Evolutionary conservation across 2,888 invertebrate genomes (phyloP).

Genomic region (Nymphalis urticae): DNA sequence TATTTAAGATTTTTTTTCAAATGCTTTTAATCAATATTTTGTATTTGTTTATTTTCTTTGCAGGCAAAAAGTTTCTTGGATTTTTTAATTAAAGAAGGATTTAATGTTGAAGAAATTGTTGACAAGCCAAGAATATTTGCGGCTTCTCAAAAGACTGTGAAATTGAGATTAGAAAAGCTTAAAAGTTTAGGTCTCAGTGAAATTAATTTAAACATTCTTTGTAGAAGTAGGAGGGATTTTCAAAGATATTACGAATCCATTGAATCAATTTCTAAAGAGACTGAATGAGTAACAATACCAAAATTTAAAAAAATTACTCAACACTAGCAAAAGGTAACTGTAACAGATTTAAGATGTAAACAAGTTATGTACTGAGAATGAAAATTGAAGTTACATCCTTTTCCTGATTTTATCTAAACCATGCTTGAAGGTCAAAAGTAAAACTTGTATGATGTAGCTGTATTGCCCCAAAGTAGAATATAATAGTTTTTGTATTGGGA

Average conservation of each 20-base stretch:
- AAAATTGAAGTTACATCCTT: too few relatives aligned
- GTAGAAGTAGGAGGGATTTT: constrained; percentile 80
- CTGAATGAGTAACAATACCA: constrained; percentile 4
- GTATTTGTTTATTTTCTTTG: constrained; percentile 38
- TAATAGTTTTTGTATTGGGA: too few relatives aligned
- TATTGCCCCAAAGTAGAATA: too few relatives aligned
- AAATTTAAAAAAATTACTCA: neutral
- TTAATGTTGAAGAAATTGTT: constrained; percentile 76
- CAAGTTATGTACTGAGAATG: too few relatives aligned
- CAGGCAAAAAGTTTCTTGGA: constrained; percentile 83
- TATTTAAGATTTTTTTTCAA: too few relatives aligned
- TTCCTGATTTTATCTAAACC: too few relatives aligned
- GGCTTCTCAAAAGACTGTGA: constrained; percentile 80
- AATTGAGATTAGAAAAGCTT: constrained; percentile 74
- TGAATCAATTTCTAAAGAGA: constrained; percentile 31
- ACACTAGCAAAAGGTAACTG: neutral
- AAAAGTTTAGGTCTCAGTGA: constrained; percentile 70
- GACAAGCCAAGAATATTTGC: constrained; percentile 79
- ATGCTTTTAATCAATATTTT: too few relatives aligned
- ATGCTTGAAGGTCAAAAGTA: too few relatives aligned
- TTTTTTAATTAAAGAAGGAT: constrained; percentile 79
- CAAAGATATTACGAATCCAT: constrained; percentile 71
- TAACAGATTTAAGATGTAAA: too few relatives aligned
- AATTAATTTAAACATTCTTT: constrained; percentile 78
- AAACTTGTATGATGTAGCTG: too few relatives aligned